Evolutionary conservation across 2,797 vertebrate genomes (phyloP), one percentile per base, ranked within the genome.

Genomic region (Epinephelus malabaricus): DNA sequence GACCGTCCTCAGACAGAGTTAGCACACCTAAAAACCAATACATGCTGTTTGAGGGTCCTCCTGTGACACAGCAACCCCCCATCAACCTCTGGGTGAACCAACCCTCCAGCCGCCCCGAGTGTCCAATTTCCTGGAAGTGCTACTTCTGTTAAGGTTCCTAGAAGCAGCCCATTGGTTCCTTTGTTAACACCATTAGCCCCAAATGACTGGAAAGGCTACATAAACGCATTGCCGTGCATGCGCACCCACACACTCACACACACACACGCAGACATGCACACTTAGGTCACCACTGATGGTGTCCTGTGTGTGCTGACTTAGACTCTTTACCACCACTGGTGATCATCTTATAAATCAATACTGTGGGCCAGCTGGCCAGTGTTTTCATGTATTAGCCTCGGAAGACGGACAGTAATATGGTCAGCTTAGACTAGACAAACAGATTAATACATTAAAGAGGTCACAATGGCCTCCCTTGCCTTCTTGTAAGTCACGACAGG

Each of bases 321-420:
- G 88, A 88, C 85, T 88, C 89, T 89, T 89, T 91, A 79, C 88
- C 87, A 89, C 82, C 79, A 88, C 91, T 93, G 86, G 81, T 88
- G 92, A 94, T 94, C 92, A 91, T 93, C 91, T 87, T 85, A 92
- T 94, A 93, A 95, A 94, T 95, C 94, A 92, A 94, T 95, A 93
- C 76, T 82, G 80, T 40, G 78, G 92, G 92, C 92, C 92, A 94
- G 93, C 94, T 95, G 95, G 94, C 86, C 90, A 93, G 84, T 90
- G 94, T 95, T 93, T 94, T 93, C 88, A 13, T 84, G 79, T 91
- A 92, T 95, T 94, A 93, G 92, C 88, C 86, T 86, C 83, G 73
- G 89, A 91, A 92, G 89, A 89, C 69, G 66, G 94, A 95, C 94
- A 94, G 92, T 95, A 95, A 96, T 95, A 83, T 81, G 92, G 86